Evolutionary conservation across 2,113 vertebrate species (phyloP).

Genomic region (Panthera tigris): DNA sequence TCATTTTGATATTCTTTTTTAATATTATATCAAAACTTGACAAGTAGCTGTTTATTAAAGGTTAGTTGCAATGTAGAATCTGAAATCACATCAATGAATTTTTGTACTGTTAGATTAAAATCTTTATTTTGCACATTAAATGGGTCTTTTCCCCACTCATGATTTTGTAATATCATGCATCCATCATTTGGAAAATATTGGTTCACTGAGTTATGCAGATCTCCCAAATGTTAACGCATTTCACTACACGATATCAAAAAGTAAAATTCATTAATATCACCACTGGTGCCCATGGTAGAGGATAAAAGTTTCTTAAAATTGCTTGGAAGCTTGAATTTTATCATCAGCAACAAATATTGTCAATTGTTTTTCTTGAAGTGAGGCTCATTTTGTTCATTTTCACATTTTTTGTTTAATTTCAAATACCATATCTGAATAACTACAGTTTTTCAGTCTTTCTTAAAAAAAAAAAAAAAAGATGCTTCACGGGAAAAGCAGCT

Average conservation of each 20-base stretch:
- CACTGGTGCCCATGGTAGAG: neutral
- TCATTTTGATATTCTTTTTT: neutral
- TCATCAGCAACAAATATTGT: neutral
- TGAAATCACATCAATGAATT: neutral
- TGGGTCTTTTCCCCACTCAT: neutral
- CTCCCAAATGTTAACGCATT: neutral
- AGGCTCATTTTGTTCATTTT: neutral
- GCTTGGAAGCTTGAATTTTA: neutral
- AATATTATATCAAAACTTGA: neutral
- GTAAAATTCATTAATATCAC: neutral
- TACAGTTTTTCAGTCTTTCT: neutral
- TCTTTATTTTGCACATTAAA: neutral
- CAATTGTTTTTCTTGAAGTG: neutral
- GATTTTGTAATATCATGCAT: neutral
- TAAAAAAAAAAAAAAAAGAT: neutral
- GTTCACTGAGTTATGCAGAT: neutral
- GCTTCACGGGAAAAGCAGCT: neutral
- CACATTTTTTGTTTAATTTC: slow-evolving; percentile 11
- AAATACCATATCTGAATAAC: neutral
- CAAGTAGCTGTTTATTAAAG: neutral
- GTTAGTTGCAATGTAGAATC: neutral
- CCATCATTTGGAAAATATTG: neutral
- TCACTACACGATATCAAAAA: neutral
- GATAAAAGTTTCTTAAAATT: neutral
- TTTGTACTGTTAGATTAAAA: neutral